phyloP scores from a whole-genome alignment of 2,113 vertebrate species.

The Melanerpes formicivorus region DNA sequence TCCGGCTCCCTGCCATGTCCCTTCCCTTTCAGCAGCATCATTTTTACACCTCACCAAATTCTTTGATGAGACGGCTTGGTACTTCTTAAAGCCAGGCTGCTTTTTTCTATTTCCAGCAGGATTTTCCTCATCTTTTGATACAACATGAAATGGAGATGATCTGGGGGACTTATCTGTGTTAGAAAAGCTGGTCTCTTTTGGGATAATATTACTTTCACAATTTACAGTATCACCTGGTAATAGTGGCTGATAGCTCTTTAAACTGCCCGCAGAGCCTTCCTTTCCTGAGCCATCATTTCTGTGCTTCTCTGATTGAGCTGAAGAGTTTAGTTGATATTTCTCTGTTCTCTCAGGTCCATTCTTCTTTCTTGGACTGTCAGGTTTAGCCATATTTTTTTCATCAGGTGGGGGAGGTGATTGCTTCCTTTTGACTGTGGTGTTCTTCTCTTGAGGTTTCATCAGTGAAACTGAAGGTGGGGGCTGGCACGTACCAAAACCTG shows the following conservation, averaged over 20 bases:
- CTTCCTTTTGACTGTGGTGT: background rate
- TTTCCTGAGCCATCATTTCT: background rate
- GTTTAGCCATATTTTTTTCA: background rate
- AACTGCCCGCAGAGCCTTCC: background rate
- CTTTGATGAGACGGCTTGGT: background rate
- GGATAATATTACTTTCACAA: background rate
- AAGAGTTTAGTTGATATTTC: background rate
- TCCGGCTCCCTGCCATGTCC: background rate
- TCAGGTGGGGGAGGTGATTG: background rate
- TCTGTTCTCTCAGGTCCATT: background rate
- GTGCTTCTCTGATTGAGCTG: background rate
- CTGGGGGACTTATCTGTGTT: background rate
- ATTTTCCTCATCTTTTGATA: background rate
- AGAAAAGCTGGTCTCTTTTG: background rate
- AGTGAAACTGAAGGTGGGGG: background rate
- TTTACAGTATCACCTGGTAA: background rate
- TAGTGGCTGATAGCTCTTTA: background rate
- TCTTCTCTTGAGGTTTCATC: background rate
- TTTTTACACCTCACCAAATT: background rate
- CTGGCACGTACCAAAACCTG: background rate
- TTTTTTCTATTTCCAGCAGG: background rate
- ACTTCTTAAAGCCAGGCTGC: background rate
- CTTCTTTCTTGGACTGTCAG: background rate
- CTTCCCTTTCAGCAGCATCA: background rate
- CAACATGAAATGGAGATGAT: background rate